Evolutionary conservation across 2,113 vertebrate species (phyloP).

Genomic region (Brevimyrus niger): DNA sequence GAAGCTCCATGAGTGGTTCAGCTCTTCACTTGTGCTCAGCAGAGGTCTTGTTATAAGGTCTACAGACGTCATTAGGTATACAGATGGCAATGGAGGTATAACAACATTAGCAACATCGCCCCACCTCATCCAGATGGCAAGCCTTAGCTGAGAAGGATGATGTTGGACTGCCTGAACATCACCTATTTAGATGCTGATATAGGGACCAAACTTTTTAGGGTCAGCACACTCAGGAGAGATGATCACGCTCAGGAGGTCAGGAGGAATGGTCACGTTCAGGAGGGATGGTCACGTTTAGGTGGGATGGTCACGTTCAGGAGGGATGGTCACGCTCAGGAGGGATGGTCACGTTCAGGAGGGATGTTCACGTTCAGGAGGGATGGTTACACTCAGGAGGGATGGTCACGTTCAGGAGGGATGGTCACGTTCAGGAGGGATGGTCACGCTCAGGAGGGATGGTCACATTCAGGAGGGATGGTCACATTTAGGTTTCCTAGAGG

Average conservation of each 20-base stretch:
- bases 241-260: neutral
- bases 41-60: neutral
- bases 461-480: neutral
- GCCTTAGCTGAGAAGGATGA: neutral
- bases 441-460: neutral
- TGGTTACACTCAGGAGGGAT: neutral
- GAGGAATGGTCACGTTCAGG: neutral
- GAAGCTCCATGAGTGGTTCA: neutral
- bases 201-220: neutral
- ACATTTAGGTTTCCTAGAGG: neutral
- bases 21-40: neutral
- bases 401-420: neutral
- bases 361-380: rapidly evolving
- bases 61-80: neutral
- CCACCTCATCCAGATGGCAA: neutral
- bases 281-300: neutral
- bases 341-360: neutral
- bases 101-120: neutral
- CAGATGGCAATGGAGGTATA: neutral
- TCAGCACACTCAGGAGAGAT: neutral
- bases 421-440: neutral
- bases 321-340: neutral
- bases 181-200: neutral
- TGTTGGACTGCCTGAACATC: neutral
- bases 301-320: neutral